phyloP scores from a whole-genome alignment of 2,797 vertebrate species.

The Todus mexicanus region DNA sequence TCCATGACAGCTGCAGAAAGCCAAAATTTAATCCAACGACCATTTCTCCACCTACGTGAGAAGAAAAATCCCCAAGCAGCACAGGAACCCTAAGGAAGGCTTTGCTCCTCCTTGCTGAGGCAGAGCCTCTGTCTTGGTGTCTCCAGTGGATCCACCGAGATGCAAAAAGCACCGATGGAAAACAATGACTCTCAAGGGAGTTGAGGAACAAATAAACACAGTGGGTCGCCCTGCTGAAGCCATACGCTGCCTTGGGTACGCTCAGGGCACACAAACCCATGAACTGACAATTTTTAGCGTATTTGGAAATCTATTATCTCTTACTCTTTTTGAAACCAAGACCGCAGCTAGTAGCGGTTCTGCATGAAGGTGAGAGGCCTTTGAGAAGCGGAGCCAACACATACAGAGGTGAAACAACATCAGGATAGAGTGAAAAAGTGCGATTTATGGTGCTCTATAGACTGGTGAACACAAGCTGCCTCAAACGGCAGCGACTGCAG shows the following conservation, averaged over 20 bases:
- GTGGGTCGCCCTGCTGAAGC: not conserved
- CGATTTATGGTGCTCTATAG: not conserved
- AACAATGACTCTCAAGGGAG: not conserved
- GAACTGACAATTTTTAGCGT: fast-evolving
- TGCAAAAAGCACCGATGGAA: not conserved
- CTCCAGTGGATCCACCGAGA: not conserved
- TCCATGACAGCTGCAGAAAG: constrained; percentile 46
- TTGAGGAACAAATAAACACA: not conserved
- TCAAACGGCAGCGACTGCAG: not conserved
- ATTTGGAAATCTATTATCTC: not conserved
- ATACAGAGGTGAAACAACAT: not conserved
- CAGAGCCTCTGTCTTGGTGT: not conserved
- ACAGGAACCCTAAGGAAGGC: too few relatives aligned
- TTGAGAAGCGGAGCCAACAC: not conserved
- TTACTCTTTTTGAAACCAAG: not conserved
- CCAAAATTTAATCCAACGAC: constrained; percentile 6
- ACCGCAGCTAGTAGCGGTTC: not conserved
- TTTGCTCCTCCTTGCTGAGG: not conserved
- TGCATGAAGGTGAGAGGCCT: not conserved
- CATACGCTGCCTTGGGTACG: not conserved
- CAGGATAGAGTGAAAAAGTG: not conserved
- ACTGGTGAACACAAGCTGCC: not conserved
- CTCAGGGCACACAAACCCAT: not conserved
- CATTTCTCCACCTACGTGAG: not conserved
- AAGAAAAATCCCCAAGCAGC: not conserved